Evolutionary conservation across 2,888 invertebrate species (phyloP).

Genomic region (Blera fallax): DNA sequence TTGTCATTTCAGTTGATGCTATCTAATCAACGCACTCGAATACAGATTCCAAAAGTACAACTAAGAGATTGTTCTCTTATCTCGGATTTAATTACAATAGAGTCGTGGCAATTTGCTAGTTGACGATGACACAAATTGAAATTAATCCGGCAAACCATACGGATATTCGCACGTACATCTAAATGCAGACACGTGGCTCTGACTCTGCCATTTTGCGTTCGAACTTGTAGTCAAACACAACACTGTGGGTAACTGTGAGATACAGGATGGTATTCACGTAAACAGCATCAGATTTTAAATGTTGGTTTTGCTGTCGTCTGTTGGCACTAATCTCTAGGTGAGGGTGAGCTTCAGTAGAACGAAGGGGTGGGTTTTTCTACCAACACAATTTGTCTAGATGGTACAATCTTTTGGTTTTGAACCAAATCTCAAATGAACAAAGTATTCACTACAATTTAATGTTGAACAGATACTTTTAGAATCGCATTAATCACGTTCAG

Average conservation of each 20-base stretch:
- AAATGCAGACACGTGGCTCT: conserved; percentile 71
- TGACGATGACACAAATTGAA: conserved; percentile 76
- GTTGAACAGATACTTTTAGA: conserved; percentile 73
- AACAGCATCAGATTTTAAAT: conserved; percentile 46
- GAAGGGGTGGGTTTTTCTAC: conserved; percentile 48
- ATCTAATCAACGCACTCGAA: conserved; percentile 1
- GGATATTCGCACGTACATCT: conserved; percentile 72
- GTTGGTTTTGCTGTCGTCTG: conserved; percentile 41
- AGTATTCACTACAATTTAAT: conserved; percentile 54
- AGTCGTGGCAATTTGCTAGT: conserved; percentile 48
- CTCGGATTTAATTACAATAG: conserved; percentile 44
- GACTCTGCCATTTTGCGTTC: conserved; percentile 62
- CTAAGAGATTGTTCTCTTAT: conserved; percentile 18
- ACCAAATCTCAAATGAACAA: conserved; percentile 28
- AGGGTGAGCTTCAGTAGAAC: conserved; percentile 28
- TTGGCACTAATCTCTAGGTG: conserved; percentile 30
- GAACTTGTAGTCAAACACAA: conserved; percentile 15
- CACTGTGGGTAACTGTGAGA: conserved; percentile 10
- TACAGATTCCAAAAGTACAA: conserved; percentile 16
- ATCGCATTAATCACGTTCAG: conserved; percentile 80
- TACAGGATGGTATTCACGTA: conserved; percentile 16
- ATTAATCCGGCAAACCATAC: conserved; percentile 79
- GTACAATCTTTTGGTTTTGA: conserved; percentile 32
- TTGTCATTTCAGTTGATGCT: conserved; percentile 6
- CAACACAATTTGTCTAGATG: conserved; percentile 39